Evolutionary conservation across 2,113 vertebrate genomes (phyloP), one percentile per base, ranked within the genome.

Genomic region (Dipodomys ordii): DNA sequence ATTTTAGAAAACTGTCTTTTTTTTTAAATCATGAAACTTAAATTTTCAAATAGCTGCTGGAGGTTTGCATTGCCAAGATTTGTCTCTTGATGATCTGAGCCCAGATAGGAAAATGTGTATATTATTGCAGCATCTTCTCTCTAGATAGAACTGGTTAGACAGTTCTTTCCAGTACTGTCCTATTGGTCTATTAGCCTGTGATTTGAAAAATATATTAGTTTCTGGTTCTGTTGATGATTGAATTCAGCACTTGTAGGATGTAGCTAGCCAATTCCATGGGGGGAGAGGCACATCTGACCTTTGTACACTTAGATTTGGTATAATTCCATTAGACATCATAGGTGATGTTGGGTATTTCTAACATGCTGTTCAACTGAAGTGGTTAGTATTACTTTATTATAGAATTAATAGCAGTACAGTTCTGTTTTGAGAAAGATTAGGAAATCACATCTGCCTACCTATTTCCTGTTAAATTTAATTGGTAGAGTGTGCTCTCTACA

Each of bases 1-100:
- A 94, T 83, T 94, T 94, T 96, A 74, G 57, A 94, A 49, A 18
- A 65, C 39, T 83, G 69, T 62, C 49, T 96, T 95, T 96, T 85
- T 94, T 94, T 85, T 94, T 83, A 94, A 28, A 95, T 72, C 73
- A 11, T 77, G 64, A 85, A 82, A 95, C 84, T 60, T 23, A 82
- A 68, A 87, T 79, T 92, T 91, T 46, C 60, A 72, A 72, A 46
- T 65, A 77, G 57, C 28, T 91, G 20, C 64, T 78, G n/a, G 67
- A 94, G 46, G 27, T 88, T n/a, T 82, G 23, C 46, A 1, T 64
- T 72, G 69, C 82, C 80, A 35, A 93, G 84, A 60, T 68, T 79
- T 49, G 60, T 96, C 72, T 94, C 53, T 32, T 74, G 35, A 71
- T 85, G 64, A 46, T 53, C 28, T 72, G 0, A 81, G n/a, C 28